phyloP scores from a whole-genome alignment of 2,888 invertebrate species.

The Macrosoma leucophasiata region DNA sequence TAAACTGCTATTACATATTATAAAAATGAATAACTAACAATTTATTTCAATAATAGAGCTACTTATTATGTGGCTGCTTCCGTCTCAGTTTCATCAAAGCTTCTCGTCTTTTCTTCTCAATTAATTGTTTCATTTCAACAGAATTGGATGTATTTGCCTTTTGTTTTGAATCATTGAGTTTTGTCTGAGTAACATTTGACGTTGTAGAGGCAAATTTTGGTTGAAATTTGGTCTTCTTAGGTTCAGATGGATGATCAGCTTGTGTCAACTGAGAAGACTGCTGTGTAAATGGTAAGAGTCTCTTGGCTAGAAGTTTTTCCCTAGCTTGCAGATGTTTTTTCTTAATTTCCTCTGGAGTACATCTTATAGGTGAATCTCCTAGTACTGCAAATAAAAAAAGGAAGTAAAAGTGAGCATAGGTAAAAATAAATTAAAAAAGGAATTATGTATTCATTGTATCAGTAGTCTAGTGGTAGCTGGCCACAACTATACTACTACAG shows the following conservation, averaged over 20 bases:
- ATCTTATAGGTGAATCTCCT: constrained; percentile 61
- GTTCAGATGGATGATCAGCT: constrained; percentile 17
- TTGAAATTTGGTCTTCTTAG: constrained; percentile 41
- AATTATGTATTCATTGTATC: no score
- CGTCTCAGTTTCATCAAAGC: constrained; percentile 61
- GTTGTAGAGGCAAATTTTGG: constrained; percentile 38
- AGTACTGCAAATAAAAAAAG: no score
- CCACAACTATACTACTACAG: no score
- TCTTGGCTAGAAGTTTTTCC: constrained; percentile 74
- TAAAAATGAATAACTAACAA: no score
- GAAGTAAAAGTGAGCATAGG: no score
- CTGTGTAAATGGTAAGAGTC: constrained; percentile 55
- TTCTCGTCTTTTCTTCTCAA: constrained; percentile 67
- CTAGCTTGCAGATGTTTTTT: constrained; percentile 76
- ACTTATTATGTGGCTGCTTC: constrained; percentile 43
- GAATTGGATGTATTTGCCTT: constrained; percentile 15
- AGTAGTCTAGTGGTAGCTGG: no score
- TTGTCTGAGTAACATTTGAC: constrained; percentile 16
- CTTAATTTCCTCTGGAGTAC: constrained; percentile 78
- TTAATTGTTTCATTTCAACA: constrained; percentile 46
- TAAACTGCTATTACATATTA: no score
- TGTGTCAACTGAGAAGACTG: constrained; percentile 18
- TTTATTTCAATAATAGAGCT: constrained; percentile 11
- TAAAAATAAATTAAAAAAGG: no score
- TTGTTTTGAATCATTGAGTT: constrained; percentile 19